phyloP scores from a whole-genome alignment of 2,888 invertebrate genomes.

The Eulithis testata region DNA sequence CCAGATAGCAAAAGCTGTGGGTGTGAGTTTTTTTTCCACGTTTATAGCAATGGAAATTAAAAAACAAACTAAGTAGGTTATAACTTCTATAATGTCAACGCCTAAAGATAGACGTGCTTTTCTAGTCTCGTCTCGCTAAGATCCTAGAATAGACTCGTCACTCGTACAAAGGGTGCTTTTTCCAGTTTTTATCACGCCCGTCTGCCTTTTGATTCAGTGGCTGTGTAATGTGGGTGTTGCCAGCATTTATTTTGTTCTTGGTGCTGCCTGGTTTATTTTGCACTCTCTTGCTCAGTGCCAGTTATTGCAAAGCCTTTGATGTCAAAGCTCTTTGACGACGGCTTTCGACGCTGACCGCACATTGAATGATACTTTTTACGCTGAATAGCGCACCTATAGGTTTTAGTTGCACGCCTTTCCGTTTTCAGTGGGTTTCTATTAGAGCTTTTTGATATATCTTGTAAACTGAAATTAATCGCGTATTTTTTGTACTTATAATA shows the following conservation, averaged over 20 bases:
- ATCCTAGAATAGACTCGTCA: constrained; percentile 74
- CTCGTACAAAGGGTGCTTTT: constrained; percentile 64
- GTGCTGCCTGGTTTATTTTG: constrained; percentile 71
- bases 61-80: background rate
- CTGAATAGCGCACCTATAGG: constrained; percentile 61
- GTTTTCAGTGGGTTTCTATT: constrained; percentile 4
- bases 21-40: background rate
- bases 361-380: constrained; percentile 72
- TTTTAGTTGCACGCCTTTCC: constrained; percentile 50
- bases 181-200: constrained; percentile 82
- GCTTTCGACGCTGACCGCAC: constrained; percentile 73
- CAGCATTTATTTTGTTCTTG: constrained; percentile 81
- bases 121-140: constrained; percentile 41
- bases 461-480: constrained; percentile 8
- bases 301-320: constrained; percentile 79
- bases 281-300: constrained; percentile 52
- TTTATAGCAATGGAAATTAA: background rate
- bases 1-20: too few relatives aligned
- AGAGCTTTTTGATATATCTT: constrained; percentile 12
- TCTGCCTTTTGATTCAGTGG: constrained; percentile 82
- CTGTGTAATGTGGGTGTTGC: constrained; percentile 76
- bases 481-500: background rate
- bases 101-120: constrained; percentile 1
- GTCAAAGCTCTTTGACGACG: constrained; percentile 76
- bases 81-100: background rate